These are phyloP conservation scores for Melinaea menophilus DNA, from an alignment of 2,888 invertebrate genomes.

Conservation along the genomic window DNA sequence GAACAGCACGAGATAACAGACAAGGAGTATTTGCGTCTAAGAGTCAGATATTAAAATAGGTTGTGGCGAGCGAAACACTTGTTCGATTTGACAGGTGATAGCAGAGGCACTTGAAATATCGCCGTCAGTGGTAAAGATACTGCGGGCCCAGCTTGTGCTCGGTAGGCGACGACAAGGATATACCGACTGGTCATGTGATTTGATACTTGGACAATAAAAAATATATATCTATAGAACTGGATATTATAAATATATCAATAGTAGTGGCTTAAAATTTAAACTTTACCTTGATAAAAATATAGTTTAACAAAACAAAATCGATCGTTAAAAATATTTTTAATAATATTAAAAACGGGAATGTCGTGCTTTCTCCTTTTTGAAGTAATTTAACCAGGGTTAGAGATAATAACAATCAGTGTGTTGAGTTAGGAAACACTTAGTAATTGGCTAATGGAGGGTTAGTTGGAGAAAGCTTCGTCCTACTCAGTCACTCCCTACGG, in stretches of 20 bases:
- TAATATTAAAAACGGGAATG: no score
- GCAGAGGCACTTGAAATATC: slow-evolving; percentile 64
- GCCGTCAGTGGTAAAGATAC: slow-evolving; percentile 50
- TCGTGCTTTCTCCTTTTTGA: no score
- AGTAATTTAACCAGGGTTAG: no score
- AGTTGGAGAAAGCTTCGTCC: slow-evolving; percentile 54
- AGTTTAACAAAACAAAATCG: no score
- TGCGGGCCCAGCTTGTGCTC: slow-evolving; percentile 48
- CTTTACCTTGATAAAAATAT: no score
- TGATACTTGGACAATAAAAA: slow-evolving; percentile 24
- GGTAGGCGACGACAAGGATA: slow-evolving; percentile 30
- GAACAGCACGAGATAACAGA: slow-evolving; percentile 36
- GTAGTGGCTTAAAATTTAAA: no score
- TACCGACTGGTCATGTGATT: slow-evolving; percentile 11
- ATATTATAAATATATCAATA: not conserved
- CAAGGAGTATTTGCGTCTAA: slow-evolving; percentile 58
- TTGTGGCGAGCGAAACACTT: slow-evolving; percentile 68
- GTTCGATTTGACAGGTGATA: slow-evolving; percentile 76
- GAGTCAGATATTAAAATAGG: slow-evolving; percentile 72
- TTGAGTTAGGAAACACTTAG: slow-evolving; percentile 24
- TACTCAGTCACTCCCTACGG: slow-evolving; percentile 43
- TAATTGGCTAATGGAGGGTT: slow-evolving; percentile 48
- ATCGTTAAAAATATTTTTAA: no score
- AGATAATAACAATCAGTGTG: no score
- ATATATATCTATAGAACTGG: slow-evolving; percentile 22